Base-by-base conservation (phyloP, 2,888 invertebrate species). In the Apotomis capreana region DNA sequence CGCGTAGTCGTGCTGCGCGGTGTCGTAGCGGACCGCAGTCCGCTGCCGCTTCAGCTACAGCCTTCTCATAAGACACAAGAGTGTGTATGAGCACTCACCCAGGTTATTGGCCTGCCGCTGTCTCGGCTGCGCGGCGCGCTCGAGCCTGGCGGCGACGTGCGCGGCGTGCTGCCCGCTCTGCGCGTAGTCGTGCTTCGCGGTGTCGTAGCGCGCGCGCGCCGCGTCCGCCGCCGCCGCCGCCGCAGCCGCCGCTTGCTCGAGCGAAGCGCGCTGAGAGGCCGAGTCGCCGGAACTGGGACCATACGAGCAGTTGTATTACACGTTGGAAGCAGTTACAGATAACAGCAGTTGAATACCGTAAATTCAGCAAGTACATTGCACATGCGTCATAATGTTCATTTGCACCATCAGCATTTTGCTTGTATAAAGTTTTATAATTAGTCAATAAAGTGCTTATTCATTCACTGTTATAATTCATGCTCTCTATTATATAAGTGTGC, bases 1-100 rank as follows among this genome's bases (percentile, higher is more conserved):
- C 78, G 74, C 75, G 49, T 87, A 88, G 71, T 87, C 87, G 83
- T 88, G 81, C 78, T 87, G 86, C 78, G 89, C 89, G 46, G 92
- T 92, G 80, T 75, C 78, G 83, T 82, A 86, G 3, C 91, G 88
- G 80, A 90, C 91, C 81, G 55, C 82, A 84, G 8, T 3, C 75
- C 5, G 78, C 86, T 63, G 81, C 85, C n/a, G 49, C 76, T 15
- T 13, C 63, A 1, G 87, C 44, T 1, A 8, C 44, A 8, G 44
- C 44, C 44, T 26, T 26, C 2, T 26, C 26, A 26, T 26, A 26
- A 26, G 26, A 26, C 1, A 26, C 26, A 26, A 26, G n/a, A n/a
- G 26, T 26, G 26, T 26, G 26, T 26, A 26, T 26, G 26, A 26
- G 26, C 40, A 51, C 49, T 26, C 51, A 87, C 87, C 78, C 63